Evolutionary conservation across 2,797 vertebrate genomes (phyloP).

Genomic region (Discoglossus pictus): DNA sequence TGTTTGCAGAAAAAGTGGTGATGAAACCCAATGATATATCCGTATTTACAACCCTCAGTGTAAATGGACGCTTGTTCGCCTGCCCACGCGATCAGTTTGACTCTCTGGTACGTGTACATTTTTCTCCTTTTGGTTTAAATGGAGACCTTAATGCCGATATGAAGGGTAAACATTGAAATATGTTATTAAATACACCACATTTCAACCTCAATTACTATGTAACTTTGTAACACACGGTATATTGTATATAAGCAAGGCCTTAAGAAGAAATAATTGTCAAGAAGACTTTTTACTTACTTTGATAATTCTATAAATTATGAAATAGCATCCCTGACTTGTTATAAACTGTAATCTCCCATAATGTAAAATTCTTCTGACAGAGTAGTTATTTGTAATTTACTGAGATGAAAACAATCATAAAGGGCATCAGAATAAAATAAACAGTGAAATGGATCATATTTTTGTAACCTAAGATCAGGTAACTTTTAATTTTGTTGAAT

Average conservation of each 20-base stretch:
- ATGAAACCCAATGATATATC: constrained; percentile 91
- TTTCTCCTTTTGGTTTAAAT: not conserved
- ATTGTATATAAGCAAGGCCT: no score
- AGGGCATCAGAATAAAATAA: not conserved
- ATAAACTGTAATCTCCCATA: constrained; percentile 11
- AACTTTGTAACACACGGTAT: no score
- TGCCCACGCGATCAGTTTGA: constrained; percentile 91
- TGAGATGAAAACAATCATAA: constrained; percentile 5
- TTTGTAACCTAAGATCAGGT: not conserved
- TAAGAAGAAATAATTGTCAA: no score
- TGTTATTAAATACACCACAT: no score
- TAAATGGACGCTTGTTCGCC: constrained; percentile 91
- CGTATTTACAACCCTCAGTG: constrained; percentile 91
- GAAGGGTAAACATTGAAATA: no score
- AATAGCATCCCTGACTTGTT: no score
- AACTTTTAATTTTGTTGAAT: not conserved
- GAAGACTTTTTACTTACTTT: no score
- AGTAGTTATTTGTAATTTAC: constrained; percentile 17
- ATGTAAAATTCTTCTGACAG: constrained; percentile 14
- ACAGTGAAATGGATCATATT: constrained; percentile 6
- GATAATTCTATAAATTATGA: no score
- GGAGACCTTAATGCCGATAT: not conserved
- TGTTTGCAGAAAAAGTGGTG: constrained; percentile 87
- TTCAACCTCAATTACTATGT: no score
- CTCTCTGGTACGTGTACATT: constrained; percentile 80